Percentiles rank a stretch among this genome's conserved stretches.
phyloP scores from a whole-genome alignment of 2,888 invertebrate species.

The Hemaris fuciformis region DNA sequence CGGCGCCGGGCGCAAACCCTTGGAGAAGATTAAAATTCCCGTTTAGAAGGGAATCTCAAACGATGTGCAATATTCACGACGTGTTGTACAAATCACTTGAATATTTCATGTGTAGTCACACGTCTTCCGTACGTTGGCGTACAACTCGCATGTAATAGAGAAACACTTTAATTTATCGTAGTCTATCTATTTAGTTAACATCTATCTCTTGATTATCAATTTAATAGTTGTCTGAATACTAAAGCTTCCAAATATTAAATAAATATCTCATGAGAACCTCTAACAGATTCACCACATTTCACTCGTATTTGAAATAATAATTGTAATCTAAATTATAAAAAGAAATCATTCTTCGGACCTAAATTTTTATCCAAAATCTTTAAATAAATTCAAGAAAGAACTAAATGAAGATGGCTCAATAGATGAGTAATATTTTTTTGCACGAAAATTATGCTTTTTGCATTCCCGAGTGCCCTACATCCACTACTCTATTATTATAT shows the following conservation, averaged over 20 bases:
- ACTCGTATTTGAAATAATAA: too few relatives aligned
- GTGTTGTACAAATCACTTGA: constrained; percentile 38
- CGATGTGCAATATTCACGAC: constrained; percentile 36
- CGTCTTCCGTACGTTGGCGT: constrained; percentile 42
- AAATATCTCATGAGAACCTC: too few relatives aligned
- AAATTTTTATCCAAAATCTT: too few relatives aligned
- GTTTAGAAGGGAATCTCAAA: constrained; percentile 30
- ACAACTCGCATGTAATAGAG: constrained; percentile 37
- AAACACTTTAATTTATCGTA: neutral
- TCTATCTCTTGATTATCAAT: neutral
- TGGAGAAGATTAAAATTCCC: constrained; percentile 31
- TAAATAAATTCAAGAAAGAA: too few relatives aligned
- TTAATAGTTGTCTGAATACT: too few relatives aligned
- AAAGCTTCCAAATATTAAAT: too few relatives aligned
- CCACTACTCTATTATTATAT: neutral
- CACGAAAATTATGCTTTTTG: neutral
- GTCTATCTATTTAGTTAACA: neutral
- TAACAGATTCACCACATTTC: too few relatives aligned
- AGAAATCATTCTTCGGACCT: too few relatives aligned
- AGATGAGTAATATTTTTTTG: neutral
- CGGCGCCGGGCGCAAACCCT: constrained; percentile 16
- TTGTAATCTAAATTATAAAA: too few relatives aligned
- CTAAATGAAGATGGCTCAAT: too few relatives aligned
- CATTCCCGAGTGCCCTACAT: neutral
- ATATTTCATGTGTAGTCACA: constrained; percentile 48